phyloP scores from a whole-genome alignment of 2,113 vertebrate genomes.

The Progne subis region DNA sequence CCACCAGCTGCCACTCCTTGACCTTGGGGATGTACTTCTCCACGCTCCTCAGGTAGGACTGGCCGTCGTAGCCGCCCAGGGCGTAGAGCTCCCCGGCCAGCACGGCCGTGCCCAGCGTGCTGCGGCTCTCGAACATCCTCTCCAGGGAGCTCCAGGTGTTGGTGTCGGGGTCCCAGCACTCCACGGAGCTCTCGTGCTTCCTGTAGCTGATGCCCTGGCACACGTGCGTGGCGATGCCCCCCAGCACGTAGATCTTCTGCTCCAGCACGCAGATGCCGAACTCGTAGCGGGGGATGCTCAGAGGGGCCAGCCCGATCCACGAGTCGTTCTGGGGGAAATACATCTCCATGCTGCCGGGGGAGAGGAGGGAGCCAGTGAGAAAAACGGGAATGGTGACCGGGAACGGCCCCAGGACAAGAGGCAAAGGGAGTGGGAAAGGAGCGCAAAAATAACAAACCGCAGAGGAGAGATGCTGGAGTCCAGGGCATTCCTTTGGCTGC shows the following conservation, averaged over 20 bases:
- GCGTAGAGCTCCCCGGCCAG: slow-evolving; percentile 94
- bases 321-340: slow-evolving; percentile 97
- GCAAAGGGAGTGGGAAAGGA: too few species aligned
- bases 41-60: slow-evolving; percentile 93
- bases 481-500: too few species aligned
- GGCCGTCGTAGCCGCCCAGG: slow-evolving; percentile 93
- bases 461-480: too few species aligned
- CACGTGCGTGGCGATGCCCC: slow-evolving; percentile 94
- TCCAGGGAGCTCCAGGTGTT: slow-evolving; percentile 92
- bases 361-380: too few species aligned
- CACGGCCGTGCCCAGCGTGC: slow-evolving; percentile 91
- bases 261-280: slow-evolving; percentile 94
- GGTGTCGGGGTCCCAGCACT: slow-evolving; percentile 96
- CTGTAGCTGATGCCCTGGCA: slow-evolving; percentile 90
- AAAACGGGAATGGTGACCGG: too few species aligned
- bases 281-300: slow-evolving; percentile 92
- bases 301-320: slow-evolving; percentile 95
- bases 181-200: slow-evolving; percentile 92
- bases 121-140: slow-evolving; percentile 92
- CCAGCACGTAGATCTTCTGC: slow-evolving; percentile 94
- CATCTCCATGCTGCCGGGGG: slow-evolving; percentile 86
- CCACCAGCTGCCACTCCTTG: slow-evolving; percentile 93
- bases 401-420: too few species aligned
- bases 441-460: too few species aligned
- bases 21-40: slow-evolving; percentile 95